Evolutionary conservation across 2,113 vertebrate genomes (phyloP).

Genomic region (Marcusenius ussheri): DNA sequence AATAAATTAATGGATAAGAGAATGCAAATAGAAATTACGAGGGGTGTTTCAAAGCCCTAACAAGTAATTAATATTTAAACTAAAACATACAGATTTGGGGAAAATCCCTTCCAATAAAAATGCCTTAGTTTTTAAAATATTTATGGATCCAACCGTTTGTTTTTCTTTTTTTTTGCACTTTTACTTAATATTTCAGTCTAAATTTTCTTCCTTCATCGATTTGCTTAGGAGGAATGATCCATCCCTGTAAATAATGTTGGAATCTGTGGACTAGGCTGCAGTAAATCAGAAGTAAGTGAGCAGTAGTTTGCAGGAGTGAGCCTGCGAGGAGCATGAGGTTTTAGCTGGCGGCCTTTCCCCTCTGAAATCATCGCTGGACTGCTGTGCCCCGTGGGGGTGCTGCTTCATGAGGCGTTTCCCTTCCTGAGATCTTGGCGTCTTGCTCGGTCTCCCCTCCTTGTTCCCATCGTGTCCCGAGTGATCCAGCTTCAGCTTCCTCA

Average conservation of each 20-base stretch:
- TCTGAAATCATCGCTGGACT: background rate
- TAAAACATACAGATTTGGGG: background rate
- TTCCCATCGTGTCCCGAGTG: background rate
- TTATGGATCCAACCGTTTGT: background rate
- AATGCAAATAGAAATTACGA: background rate
- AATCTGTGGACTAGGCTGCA: background rate
- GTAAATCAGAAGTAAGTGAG: background rate
- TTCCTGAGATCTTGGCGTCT: background rate
- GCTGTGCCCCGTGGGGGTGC: background rate
- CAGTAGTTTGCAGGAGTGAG: background rate
- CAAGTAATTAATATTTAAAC: background rate
- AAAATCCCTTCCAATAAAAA: background rate
- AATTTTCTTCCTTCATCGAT: background rate
- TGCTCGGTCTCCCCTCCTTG: background rate
- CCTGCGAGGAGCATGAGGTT: background rate
- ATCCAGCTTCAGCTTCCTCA: background rate
- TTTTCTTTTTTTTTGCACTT: background rate
- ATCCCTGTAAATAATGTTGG: background rate
- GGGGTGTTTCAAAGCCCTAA: background rate
- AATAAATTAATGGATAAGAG: background rate
- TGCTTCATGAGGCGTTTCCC: background rate
- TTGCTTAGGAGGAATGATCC: background rate
- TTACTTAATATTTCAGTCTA: background rate
- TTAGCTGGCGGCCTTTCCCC: background rate
- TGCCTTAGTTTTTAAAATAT: background rate